These are phyloP conservation scores for Neopelma chrysocephalum DNA, from an alignment of 2,797 vertebrate genomes.

Conservation along the genomic window DNA sequence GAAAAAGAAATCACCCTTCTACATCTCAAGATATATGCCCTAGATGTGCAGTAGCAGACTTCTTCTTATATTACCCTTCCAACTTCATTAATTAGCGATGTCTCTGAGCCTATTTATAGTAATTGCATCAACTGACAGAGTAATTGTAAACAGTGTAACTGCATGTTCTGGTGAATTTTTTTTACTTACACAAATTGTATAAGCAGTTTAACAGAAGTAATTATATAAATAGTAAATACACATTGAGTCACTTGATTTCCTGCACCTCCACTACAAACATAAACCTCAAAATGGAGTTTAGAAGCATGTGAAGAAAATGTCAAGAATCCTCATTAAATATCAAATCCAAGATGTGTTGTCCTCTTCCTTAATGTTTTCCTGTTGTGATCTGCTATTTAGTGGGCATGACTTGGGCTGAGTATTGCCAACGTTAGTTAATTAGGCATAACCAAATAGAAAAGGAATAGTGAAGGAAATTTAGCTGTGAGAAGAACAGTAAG, in stretches of 20 bases:
- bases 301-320: conserved; percentile 34
- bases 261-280: background rate
- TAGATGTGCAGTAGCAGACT: conserved; percentile 8
- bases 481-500: background rate
- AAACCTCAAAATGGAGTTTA: conserved; percentile 37
- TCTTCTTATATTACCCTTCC: conserved; percentile 57
- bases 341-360: background rate
- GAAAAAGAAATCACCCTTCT: conserved; percentile 6
- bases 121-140: conserved; percentile 71
- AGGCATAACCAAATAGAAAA: background rate
- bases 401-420: background rate
- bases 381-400: background rate
- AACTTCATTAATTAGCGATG: conserved; percentile 74
- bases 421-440: background rate
- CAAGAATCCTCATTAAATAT: conserved; percentile 7
- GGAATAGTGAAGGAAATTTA: background rate
- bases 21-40: conserved; percentile 9
- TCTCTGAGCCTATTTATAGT: conserved; percentile 73
- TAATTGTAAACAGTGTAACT: conserved; percentile 73
- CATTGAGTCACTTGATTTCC: conserved; percentile 57
- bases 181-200: conserved; percentile 69
- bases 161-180: conserved; percentile 51
- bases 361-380: background rate
- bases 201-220: conserved; percentile 69
- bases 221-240: conserved; percentile 70